Percentiles rank a stretch among this genome's conserved stretches.
These are phyloP conservation scores for Pagetopsis macropterus DNA, from an alignment of 2,797 vertebrate species.

Conservation along the genomic window DNA sequence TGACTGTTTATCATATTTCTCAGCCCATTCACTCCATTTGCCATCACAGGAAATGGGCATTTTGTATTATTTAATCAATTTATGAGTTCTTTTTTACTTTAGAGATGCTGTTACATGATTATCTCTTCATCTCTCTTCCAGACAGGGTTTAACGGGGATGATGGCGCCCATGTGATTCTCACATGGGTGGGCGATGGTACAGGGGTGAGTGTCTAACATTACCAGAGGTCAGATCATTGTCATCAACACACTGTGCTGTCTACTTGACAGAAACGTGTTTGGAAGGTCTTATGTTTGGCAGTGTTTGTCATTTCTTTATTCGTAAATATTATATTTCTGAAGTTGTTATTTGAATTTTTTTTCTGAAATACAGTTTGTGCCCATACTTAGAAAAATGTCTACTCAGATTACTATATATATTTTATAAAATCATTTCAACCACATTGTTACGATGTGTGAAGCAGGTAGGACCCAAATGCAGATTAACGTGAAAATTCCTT, in stretches of 20 bases:
- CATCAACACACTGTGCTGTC: neutral
- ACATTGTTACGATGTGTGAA: no score
- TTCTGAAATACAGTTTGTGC: neutral
- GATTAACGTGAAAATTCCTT: no score
- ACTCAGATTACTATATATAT: neutral
- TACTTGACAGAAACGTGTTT: neutral
- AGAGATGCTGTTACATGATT: conserved; percentile 6
- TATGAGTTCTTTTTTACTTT: neutral
- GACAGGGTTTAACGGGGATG: conserved; percentile 86
- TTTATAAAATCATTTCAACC: neutral
- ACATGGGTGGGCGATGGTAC: conserved; percentile 87
- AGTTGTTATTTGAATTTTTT: neutral
- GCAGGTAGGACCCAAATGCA: no score
- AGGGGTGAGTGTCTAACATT: conserved; percentile 77
- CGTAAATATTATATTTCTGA: neutral
- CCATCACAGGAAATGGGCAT: neutral
- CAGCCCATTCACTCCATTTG: neutral
- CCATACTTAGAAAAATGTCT: neutral
- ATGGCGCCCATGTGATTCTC: conserved; percentile 85
- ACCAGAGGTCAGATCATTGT: neutral
- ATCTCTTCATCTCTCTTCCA: conserved; percentile 48
- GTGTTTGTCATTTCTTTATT: neutral
- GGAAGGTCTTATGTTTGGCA: no score
- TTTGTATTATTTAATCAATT: neutral
- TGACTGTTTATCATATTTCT: neutral